Evolutionary conservation across 23 tunicate species (phyloP).

Genomic region (Ciona savignyi): DNA sequence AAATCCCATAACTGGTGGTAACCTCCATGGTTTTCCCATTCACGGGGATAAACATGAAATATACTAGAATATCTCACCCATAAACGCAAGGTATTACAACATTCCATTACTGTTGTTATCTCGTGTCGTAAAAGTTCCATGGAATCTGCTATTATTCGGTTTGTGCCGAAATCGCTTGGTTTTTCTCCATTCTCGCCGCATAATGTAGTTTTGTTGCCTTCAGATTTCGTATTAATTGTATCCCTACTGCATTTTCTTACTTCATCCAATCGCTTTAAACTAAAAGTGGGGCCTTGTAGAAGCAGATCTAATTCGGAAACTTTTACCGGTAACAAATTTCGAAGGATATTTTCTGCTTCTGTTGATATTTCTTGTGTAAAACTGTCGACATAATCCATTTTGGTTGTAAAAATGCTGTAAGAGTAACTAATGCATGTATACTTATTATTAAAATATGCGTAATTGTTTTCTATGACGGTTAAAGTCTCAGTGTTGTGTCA

Average conservation of each 20-base stretch:
- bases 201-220: neutral
- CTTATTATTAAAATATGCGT: too few relatives aligned
- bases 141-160: slow-evolving; percentile 19
- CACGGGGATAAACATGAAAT: too few relatives aligned
- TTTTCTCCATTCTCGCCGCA: neutral
- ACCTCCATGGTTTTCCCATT: too few relatives aligned
- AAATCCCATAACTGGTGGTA: too few relatives aligned
- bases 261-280: slow-evolving; percentile 13
- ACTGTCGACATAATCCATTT: slow-evolving; percentile 52
- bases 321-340: slow-evolving; percentile 40
- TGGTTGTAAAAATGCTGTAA: too few relatives aligned
- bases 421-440: too few relatives aligned
- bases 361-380: slow-evolving; percentile 10
- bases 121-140: slow-evolving; percentile 28
- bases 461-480: too few relatives aligned
- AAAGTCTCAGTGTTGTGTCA: too few relatives aligned
- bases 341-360: slow-evolving; percentile 54
- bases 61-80: slow-evolving; percentile 34
- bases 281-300: slow-evolving; percentile 20
- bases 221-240: neutral
- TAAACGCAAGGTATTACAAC: slow-evolving; percentile 48
- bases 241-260: slow-evolving; percentile 38
- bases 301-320: slow-evolving; percentile 40
- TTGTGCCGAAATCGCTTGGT: neutral
- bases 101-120: slow-evolving; percentile 38